Base-by-base conservation (phyloP, 2,888 invertebrate species). In the Molanna angustata region DNA sequence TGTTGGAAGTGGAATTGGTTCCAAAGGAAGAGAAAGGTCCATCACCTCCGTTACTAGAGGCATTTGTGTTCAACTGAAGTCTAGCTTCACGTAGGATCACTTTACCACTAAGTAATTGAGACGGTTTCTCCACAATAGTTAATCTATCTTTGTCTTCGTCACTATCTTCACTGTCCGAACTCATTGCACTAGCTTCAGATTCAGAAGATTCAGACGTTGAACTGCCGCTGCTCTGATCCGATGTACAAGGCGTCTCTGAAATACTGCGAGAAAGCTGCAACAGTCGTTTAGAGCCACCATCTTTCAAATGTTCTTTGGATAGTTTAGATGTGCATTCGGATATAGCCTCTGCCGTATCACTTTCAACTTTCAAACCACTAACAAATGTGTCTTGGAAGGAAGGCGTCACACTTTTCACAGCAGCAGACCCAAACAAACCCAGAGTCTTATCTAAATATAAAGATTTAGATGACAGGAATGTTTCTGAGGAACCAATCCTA, bases 71-170 rank as follows among this genome's bases (percentile, higher is more conserved):
- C 52, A 85, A 67, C 62, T 85, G 84, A 52, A 86, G 69, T 61
- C 84, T 76, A 7, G 85, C 85, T 67, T 86, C 85, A 56, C 86
- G 75, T 46, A 86, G 76, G 52, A 87, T 84, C 18, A 86, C 83
- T 67, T 84, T 84, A 9, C 84, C 83, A 62, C 83, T 78, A 20
- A 77, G 69, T 37, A 80, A 65, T 60, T 80, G 80, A 35, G 76
- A 76, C 6, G 46, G 41, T 22, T 49, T 53, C 73, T 76, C 59
- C 22, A 72, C 67, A 66, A 70, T 69, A 39, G 69, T 67, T 0
- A 69, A 65, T 39, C 74, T 70, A 52, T 76, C 72, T 46, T 65
- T 65, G 55, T 69, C 68, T 27, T 59, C 54, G 22, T 49, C 55
- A 46, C 56, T 70, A 40, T 76, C 76, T 61, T 72, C 71, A 65